phyloP scores from a whole-genome alignment of 2,888 invertebrate genomes.

The Ctenicera cuprea region DNA sequence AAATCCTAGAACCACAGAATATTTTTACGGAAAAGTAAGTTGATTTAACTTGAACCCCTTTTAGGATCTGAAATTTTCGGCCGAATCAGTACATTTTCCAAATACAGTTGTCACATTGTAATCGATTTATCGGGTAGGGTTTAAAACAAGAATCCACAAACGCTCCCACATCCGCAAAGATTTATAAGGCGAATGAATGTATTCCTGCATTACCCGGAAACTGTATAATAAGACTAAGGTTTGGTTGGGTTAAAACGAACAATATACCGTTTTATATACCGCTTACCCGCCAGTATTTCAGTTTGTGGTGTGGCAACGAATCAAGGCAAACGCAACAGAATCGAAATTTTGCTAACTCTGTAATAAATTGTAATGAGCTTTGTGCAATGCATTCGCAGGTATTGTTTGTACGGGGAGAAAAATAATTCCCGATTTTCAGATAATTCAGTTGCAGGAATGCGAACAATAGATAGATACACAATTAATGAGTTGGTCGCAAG shows the following conservation, averaged over 20 bases:
- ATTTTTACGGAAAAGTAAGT: too few relatives aligned
- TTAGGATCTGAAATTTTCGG: too few relatives aligned
- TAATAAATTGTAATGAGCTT: constrained; percentile 15
- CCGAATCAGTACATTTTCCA: too few relatives aligned
- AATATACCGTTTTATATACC: constrained; percentile 42
- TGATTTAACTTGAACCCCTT: too few relatives aligned
- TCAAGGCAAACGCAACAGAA: constrained; percentile 2
- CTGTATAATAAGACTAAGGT: constrained; percentile 29
- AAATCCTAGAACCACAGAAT: too few relatives aligned
- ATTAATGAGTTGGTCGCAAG: too few relatives aligned
- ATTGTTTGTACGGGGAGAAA: neutral
- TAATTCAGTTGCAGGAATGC: too few relatives aligned
- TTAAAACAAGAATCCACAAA: constrained; percentile 18
- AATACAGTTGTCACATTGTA: neutral
- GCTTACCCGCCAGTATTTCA: constrained; percentile 38
- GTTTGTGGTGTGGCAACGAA: constrained; percentile 18
- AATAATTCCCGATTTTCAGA: neutral
- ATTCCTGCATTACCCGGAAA: constrained; percentile 37
- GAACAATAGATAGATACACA: too few relatives aligned
- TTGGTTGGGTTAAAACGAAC: constrained; percentile 43
- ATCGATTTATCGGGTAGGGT: constrained; percentile 3
- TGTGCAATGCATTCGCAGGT: neutral
- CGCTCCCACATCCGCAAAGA: constrained; percentile 18
- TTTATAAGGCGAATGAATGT: constrained; percentile 26
- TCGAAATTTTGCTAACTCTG: neutral